Conservation (phyloP, 2,888 invertebrate genomes). For the Brenthis hecate region DNA sequence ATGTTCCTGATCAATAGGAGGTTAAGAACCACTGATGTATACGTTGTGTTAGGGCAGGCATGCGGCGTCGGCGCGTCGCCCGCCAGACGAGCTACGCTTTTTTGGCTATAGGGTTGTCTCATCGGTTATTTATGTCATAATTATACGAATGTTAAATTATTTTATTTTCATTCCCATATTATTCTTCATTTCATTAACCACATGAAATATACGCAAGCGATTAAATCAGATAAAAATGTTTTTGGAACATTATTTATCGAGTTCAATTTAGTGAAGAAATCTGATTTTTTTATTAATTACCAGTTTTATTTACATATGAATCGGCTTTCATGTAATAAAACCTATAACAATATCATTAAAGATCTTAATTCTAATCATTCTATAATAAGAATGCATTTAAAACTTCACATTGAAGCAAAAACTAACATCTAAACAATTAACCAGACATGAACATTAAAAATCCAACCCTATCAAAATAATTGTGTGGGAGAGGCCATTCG, state of each 20-base stretch:
- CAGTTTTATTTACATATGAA: too few relatives aligned
- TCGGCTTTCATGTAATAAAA: too few relatives aligned
- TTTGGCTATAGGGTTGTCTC: slow-evolving; percentile 66
- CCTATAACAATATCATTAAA: too few relatives aligned
- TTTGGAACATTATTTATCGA: too few relatives aligned
- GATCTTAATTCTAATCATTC: background rate
- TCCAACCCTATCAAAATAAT: slow-evolving; percentile 53
- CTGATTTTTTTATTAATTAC: too few relatives aligned
- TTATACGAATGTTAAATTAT: slow-evolving; percentile 1
- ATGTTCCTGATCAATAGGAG: slow-evolving; percentile 38
- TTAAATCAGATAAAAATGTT: too few relatives aligned
- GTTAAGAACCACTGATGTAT: slow-evolving; percentile 39
- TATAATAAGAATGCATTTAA: background rate
- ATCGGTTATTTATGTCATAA: slow-evolving; percentile 23
- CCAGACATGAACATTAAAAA: slow-evolving; percentile 10
- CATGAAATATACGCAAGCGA: background rate
- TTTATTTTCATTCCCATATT: background rate
- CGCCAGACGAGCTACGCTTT: slow-evolving; percentile 57
- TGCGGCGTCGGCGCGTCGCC: slow-evolving; percentile 59
- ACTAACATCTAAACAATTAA: background rate
- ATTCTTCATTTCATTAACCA: background rate
- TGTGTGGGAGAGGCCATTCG: slow-evolving; percentile 76
- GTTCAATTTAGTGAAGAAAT: too few relatives aligned
- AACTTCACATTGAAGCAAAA: background rate
- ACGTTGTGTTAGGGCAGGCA: slow-evolving; percentile 79